A percentile compares a stretch with the other conserved stretches of the same genome.
Conservation (phyloP, 2,113 vertebrate genomes). For the Microtus montanus region DNA sequence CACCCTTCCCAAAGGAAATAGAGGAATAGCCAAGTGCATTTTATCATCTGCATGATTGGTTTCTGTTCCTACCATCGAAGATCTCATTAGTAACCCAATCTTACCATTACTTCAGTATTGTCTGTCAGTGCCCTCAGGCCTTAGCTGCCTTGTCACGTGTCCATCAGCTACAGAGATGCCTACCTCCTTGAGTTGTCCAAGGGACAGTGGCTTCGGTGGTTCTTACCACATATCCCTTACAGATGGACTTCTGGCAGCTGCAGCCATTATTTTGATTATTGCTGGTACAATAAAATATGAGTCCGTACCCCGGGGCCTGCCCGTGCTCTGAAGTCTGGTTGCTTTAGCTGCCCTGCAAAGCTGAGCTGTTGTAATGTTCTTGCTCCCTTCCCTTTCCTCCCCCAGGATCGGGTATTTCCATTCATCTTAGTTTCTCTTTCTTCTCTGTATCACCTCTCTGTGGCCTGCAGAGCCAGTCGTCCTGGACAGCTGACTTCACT, state of each 20-base stretch:
- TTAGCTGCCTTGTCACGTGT: neutral
- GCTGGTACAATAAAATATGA: neutral
- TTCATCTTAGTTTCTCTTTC: neutral
- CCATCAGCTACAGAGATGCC: neutral
- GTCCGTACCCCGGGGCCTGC: neutral
- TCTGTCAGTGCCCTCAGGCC: fast-evolving
- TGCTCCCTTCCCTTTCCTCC: neutral
- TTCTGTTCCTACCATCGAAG: neutral
- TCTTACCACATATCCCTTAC: neutral
- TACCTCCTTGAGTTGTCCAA: neutral
- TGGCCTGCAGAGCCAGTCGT: neutral
- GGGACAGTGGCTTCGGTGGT: neutral
- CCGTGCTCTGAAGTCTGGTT: neutral
- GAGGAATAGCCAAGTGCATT: neutral
- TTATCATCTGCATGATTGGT: neutral
- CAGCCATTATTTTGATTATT: neutral
- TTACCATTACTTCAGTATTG: neutral
- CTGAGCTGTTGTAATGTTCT: neutral
- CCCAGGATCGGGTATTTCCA: neutral
- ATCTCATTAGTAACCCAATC: neutral
- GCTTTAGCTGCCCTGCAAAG: neutral
- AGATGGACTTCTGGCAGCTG: neutral
- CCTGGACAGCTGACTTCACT: neutral
- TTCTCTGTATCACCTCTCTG: neutral
- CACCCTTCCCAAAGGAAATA: neutral